A percentile compares a stretch with the other conserved stretches of the same genome.
These are phyloP conservation scores for Gallirallus australis DNA, from an alignment of 2,797 vertebrate species.

Conservation along the genomic window DNA sequence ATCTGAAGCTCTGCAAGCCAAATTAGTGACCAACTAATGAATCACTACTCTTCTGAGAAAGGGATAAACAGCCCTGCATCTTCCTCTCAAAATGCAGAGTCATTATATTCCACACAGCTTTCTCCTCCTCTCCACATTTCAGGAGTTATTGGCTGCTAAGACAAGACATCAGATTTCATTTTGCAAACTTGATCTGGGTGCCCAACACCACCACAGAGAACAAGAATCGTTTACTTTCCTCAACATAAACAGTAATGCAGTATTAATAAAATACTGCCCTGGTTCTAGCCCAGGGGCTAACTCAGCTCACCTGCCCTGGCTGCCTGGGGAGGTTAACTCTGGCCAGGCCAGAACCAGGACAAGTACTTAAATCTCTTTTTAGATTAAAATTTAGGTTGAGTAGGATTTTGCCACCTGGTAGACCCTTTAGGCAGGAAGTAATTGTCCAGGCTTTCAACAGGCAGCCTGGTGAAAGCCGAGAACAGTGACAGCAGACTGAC, in stretches of 20 bases:
- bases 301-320: too few relatives aligned
- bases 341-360: too few relatives aligned
- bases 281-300: too few relatives aligned
- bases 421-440: not conserved
- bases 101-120: not conserved
- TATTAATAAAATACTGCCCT: not conserved
- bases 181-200: not conserved
- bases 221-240: not conserved
- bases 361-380: not conserved
- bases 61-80: not conserved
- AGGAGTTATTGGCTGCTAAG: not conserved
- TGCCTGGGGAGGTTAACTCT: too few relatives aligned
- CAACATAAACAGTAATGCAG: not conserved
- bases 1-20: not conserved
- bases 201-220: not conserved
- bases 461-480: not conserved
- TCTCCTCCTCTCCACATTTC: not conserved
- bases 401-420: not conserved
- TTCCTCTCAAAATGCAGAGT: not conserved
- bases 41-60: not conserved
- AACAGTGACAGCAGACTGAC: fast-evolving
- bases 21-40: not conserved
- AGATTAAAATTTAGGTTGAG: not conserved
- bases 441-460: not conserved
- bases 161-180: not conserved